Evolutionary conservation across 2,888 invertebrate species (phyloP).

Genomic region (Ligdia adustata): DNA sequence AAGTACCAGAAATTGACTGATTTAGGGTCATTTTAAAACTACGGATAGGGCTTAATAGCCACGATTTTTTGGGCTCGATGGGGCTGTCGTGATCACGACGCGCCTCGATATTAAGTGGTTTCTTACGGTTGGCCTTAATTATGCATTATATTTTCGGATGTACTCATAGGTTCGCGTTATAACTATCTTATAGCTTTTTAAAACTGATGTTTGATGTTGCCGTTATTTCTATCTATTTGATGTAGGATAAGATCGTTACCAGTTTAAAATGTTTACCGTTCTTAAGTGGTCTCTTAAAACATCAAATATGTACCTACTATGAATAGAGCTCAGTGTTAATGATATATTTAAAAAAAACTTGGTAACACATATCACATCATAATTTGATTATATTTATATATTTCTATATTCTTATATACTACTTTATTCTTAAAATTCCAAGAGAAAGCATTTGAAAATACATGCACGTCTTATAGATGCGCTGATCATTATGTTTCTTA

Average conservation of each 20-base stretch:
- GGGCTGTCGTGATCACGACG: conserved; percentile 22
- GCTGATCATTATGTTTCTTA: conserved; percentile 6
- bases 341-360: too few species aligned
- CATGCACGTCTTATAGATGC: too few species aligned
- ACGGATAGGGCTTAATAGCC: conserved; percentile 21
- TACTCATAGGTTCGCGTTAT: not conserved
- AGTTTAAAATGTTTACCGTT: too few species aligned
- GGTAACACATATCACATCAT: too few species aligned
- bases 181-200: not conserved
- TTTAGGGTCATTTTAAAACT: conserved; percentile 22
- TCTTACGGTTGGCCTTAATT: conserved; percentile 22
- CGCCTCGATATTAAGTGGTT: conserved; percentile 3
- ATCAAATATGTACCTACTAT: too few species aligned
- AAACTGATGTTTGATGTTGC: conserved; percentile 1
- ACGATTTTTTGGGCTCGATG: conserved; percentile 15
- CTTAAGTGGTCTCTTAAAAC: too few species aligned
- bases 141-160: conserved; percentile 8
- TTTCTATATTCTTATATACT: too few species aligned
- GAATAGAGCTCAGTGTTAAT: too few species aligned
- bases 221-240: not conserved
- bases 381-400: too few species aligned
- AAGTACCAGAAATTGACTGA: conserved; percentile 13
- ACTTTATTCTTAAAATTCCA: too few species aligned
- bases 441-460: too few species aligned
- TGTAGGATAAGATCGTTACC: too few species aligned